Base-by-base conservation (phyloP, 2,113 vertebrate species). In the Ardeotis arabs region DNA sequence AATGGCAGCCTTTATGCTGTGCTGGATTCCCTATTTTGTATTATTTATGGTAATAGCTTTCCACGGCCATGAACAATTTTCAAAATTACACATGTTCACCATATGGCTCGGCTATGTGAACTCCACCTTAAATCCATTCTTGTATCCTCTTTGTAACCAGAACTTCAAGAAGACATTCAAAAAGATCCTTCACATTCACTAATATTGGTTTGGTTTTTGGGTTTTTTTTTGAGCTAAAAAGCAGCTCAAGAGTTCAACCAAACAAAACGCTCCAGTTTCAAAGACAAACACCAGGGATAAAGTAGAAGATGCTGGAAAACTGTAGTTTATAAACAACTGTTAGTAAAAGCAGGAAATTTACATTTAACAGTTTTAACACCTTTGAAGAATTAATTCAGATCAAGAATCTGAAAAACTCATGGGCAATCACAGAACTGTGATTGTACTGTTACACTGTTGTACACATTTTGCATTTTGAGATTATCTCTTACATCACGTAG, bases 31-130 rank as follows among this genome's bases (percentile, higher is more conserved):
- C 6, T 99, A 99, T 96, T 99, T 99, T 66, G 98, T 99, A 47
- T 97, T 98, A 28, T 99, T 99, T 90, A 99, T 99, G 98, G 98
- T 99, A 75, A 98, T 98, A 91, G 99, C 99, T 4, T 99, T 99
- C 96, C 99, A 98, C 53, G 95, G 91, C 45, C 98, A 98, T 10
- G 95, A 98, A 14, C 98, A 97, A 39, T 98, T 99, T 52, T 60
- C 27, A 0, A 87, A 97, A 2, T 96, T 99, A 28, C 99, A 99
- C 92, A 99, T 98, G 99, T 98, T 98, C 96, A 99, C 99, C 27
- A 99, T 99, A 90, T 99, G 99, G 99, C 97, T 99, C 1, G 99
- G 99, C 49, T 99, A 99, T 88, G 96, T 99, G 81, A 99, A 99
- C 97, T 99, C 99, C 72, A 99, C 99, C 2, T 91, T 99, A 33